Conservation (phyloP, 2,888 invertebrate genomes). For the Caenorhabditis sp. region DNA sequence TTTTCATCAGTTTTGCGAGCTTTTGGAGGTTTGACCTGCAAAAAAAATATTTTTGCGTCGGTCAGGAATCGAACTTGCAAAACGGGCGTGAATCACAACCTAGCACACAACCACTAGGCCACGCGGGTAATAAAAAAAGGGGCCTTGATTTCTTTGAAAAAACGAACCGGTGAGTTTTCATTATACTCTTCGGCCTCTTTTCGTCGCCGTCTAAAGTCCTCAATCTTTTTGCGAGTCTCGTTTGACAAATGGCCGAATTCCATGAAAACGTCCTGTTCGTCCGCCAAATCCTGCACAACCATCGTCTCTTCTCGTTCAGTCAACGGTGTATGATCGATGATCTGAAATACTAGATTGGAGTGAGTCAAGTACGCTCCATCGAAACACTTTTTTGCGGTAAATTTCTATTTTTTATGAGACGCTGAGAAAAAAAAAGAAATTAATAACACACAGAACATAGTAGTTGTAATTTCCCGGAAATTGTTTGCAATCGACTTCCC, state of each 20-base stretch:
- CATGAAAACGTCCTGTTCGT: slow-evolving; percentile 71
- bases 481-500: no score
- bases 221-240: slow-evolving; percentile 65
- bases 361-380: neutral
- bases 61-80: no score
- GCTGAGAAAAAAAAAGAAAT: no score
- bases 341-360: slow-evolving; percentile 51
- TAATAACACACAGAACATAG: no score
- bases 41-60: no score
- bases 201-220: slow-evolving; percentile 70
- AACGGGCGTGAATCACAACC: no score
- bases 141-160: no score
- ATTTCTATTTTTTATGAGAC: no score
- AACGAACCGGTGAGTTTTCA: slow-evolving; percentile 67
- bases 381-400: no score
- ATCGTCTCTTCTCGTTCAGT: slow-evolving; percentile 70
- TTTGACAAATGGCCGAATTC: slow-evolving; percentile 67
- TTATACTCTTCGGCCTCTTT: slow-evolving; percentile 70
- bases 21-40: slow-evolving; percentile 69
- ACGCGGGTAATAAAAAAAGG: no score
- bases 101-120: no score
- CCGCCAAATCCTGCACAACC: slow-evolving; percentile 69
- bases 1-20: slow-evolving; percentile 41
- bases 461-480: no score
- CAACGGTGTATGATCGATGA: slow-evolving; percentile 70